Evolutionary conservation across 2,113 vertebrate species (phyloP).

Genomic region (Thamnophis sirtalis): DNA sequence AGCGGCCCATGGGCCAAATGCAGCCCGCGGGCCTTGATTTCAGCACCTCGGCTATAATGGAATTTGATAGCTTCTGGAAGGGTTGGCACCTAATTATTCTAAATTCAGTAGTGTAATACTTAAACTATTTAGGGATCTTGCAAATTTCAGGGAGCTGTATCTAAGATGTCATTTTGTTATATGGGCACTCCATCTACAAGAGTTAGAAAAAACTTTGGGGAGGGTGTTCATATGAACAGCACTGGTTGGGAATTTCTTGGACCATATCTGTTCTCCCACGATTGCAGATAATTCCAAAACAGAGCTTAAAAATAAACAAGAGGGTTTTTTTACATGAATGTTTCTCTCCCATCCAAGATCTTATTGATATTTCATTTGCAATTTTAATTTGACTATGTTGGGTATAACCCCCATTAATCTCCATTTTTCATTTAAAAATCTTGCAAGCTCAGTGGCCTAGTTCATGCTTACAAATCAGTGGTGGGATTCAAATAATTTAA

Average conservation of each 20-base stretch:
- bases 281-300: neutral
- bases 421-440: neutral
- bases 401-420: neutral
- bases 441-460: neutral
- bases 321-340: neutral
- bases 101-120: neutral
- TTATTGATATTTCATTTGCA: neutral
- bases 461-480: neutral
- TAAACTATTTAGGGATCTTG: neutral
- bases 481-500: too few species aligned
- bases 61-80: neutral
- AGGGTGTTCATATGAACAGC: neutral
- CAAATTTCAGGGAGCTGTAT: too few species aligned
- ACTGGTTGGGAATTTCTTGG: neutral
- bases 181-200: neutral
- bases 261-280: neutral
- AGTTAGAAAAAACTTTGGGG: neutral
- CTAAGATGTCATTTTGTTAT: neutral
- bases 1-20: too few species aligned
- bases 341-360: neutral
- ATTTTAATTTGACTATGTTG: neutral
- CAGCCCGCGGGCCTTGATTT: too few species aligned
- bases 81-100: neutral
- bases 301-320: neutral
- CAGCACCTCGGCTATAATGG: too few species aligned